A percentile compares a stretch with the other conserved stretches of the same genome.
Conservation (phyloP, 2,113 vertebrate genomes). For the Rhinolophus sinicus region DNA sequence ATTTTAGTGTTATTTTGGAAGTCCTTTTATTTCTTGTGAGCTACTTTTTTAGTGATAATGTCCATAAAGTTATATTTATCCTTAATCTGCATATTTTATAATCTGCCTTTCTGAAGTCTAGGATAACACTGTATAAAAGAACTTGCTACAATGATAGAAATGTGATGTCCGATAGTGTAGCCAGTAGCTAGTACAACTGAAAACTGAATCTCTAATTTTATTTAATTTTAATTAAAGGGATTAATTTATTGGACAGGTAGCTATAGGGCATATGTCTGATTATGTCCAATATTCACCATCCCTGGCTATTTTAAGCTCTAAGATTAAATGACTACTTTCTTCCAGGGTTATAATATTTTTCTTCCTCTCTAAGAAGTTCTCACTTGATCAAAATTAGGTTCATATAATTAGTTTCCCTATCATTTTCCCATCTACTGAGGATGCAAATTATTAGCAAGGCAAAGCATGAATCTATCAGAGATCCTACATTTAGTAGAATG, state of each 20-base stretch:
- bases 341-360: not conserved
- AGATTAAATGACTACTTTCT: constrained; percentile 52
- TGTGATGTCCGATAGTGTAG: constrained; percentile 6
- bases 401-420: constrained; percentile 30
- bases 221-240: constrained; percentile 55
- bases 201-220: constrained; percentile 38
- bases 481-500: constrained; percentile 20
- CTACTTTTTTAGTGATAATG: not conserved
- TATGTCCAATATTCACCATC: constrained; percentile 33
- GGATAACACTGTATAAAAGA: not conserved
- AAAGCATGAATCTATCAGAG: constrained; percentile 10
- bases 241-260: constrained; percentile 27
- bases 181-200: constrained; percentile 6
- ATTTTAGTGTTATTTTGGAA: constrained; percentile 33
- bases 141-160: constrained; percentile 1
- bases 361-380: not conserved
- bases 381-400: constrained; percentile 29
- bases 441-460: constrained; percentile 26
- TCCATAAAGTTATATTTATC: constrained; percentile 14
- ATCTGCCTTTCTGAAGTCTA: not conserved
- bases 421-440: constrained; percentile 13
- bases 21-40: not conserved
- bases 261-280: not conserved
- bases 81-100: constrained; percentile 30
- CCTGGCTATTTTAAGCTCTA: constrained; percentile 27